Evolutionary conservation across 2,797 vertebrate genomes (phyloP).

Genomic region (Falco cherrug): DNA sequence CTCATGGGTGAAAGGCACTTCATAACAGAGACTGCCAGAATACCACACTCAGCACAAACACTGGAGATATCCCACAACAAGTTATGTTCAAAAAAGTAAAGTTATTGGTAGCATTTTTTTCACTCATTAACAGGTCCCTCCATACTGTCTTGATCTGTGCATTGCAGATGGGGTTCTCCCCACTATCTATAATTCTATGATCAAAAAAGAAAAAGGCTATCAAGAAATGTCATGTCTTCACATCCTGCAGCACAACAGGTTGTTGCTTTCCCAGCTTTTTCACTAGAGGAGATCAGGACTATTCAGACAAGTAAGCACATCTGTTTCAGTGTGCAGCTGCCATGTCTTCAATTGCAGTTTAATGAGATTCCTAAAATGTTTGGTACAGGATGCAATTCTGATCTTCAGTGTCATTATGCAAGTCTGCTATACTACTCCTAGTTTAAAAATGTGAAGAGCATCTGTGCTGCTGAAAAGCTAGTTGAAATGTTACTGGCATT

Average conservation of each 20-base stretch:
- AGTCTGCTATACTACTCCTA: background rate
- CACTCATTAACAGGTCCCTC: background rate
- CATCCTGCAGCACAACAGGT: background rate
- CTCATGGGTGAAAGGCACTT: background rate
- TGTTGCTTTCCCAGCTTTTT: conserved; percentile 31
- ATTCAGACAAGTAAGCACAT: conserved; percentile 67
- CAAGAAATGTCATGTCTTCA: background rate
- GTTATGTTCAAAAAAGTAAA: background rate
- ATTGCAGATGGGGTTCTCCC: background rate
- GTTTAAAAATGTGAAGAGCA: conserved; percentile 36
- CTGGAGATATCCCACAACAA: background rate
- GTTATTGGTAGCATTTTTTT: background rate
- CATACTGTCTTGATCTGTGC: background rate
- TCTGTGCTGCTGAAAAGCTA: conserved; percentile 24
- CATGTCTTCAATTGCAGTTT: conserved; percentile 56
- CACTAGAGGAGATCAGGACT: conserved; percentile 44
- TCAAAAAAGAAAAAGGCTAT: background rate
- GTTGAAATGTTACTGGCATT: background rate
- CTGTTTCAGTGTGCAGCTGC: conserved; percentile 72
- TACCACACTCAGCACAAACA: background rate
- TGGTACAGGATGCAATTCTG: conserved; percentile 59
- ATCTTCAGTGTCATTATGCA: conserved; percentile 63
- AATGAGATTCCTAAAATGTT: conserved; percentile 70
- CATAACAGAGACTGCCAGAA: background rate
- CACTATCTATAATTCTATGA: background rate